phyloP scores from a whole-genome alignment of 2,797 vertebrate species.

The Catamblyrhynchus diadema region DNA sequence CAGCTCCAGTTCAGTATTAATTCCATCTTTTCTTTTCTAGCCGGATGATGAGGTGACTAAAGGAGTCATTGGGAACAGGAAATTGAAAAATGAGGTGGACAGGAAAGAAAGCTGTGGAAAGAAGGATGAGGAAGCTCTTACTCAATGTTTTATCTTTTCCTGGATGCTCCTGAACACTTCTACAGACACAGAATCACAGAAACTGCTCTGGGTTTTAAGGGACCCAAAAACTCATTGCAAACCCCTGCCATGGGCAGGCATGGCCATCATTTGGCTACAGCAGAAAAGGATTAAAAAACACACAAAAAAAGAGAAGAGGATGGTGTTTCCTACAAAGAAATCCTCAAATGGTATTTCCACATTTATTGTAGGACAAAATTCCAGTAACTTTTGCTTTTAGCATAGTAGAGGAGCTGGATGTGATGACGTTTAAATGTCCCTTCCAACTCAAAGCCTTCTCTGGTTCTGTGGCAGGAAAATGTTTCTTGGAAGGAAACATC shows the following conservation, averaged over 20 bases:
- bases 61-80: neutral
- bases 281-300: neutral
- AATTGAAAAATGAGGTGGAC: neutral
- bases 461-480: constrained; percentile 48
- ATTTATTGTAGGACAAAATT: neutral
- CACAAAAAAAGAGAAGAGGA: neutral
- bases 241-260: neutral
- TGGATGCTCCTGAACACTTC: neutral
- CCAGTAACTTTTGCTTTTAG: constrained; percentile 49
- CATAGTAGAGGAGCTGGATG: neutral
- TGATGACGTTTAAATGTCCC: neutral
- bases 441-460: neutral
- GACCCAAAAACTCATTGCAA: neutral
- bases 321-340: neutral
- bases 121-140: neutral
- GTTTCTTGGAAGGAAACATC: constrained; percentile 71
- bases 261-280: too few relatives aligned
- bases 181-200: neutral
- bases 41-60: neutral
- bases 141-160: neutral
- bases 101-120: neutral
- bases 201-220: neutral
- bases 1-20: neutral
- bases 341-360: neutral
- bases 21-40: neutral